A percentile compares a stretch with the other conserved stretches of the same genome.
Evolutionary conservation across 1,140 invertebrate genomes (phyloP).

Genomic region (Aricia agestis): DNA sequence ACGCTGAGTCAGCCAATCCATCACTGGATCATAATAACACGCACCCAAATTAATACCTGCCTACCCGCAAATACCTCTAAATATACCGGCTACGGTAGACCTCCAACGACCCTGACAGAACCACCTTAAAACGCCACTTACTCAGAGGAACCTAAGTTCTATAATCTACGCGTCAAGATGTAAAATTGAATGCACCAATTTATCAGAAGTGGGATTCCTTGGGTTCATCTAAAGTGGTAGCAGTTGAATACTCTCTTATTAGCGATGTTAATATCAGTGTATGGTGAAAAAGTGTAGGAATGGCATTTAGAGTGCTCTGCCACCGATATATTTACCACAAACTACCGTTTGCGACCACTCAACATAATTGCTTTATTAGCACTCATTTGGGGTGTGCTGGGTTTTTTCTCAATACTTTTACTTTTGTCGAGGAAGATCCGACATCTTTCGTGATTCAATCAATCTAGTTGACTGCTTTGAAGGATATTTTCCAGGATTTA

Average conservation of each 20-base stretch:
- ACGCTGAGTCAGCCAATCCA: constrained; percentile 65
- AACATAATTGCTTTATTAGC: constrained; percentile 26
- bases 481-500: too few relatives aligned
- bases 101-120: constrained; percentile 6
- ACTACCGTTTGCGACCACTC: constrained; percentile 35
- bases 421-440: constrained; percentile 1
- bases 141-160: constrained; percentile 10
- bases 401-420: constrained; percentile 21
- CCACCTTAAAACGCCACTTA: background rate
- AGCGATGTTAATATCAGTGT: constrained; percentile 67
- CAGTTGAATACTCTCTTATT: constrained; percentile 51
- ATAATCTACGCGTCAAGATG: constrained; percentile 2
- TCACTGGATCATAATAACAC: constrained; percentile 67
- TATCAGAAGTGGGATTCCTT: background rate
- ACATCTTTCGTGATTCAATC: background rate
- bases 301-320: constrained; percentile 63
- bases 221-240: constrained; percentile 24
- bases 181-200: background rate
- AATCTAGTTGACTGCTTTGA: background rate
- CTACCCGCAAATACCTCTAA: constrained; percentile 54
- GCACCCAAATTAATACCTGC: constrained; percentile 69
- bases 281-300: constrained; percentile 54
- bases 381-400: constrained; percentile 10
- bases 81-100: constrained; percentile 36
- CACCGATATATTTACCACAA: constrained; percentile 67